These are phyloP conservation scores for Dicycla oo DNA, from an alignment of 2,888 invertebrate species.

Conservation along the genomic window DNA sequence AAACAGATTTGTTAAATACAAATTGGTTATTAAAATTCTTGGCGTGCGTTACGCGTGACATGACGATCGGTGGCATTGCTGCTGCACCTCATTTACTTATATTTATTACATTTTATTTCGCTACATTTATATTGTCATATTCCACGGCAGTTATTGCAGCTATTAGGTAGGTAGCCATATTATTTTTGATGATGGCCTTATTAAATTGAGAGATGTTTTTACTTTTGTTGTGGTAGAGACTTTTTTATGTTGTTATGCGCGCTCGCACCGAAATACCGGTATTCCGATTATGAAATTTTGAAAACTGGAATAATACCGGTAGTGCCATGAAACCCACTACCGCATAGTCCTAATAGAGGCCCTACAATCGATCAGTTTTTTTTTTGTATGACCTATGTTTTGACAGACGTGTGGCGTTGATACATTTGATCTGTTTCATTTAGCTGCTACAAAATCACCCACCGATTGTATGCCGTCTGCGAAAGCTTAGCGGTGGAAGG, in stretches of 20 bases:
- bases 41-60: slow-evolving; percentile 75
- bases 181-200: slow-evolving; percentile 33
- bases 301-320: too few relatives aligned
- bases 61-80: slow-evolving; percentile 61
- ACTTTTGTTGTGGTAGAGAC: slow-evolving; percentile 6
- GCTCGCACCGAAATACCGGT: too few relatives aligned
- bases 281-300: too few relatives aligned
- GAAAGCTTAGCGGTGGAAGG: neutral
- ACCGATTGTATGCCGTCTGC: too few relatives aligned
- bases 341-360: too few relatives aligned
- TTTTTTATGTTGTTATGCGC: slow-evolving; percentile 1
- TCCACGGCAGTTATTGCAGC: slow-evolving; percentile 32
- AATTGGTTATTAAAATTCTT: slow-evolving; percentile 90
- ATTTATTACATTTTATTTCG: slow-evolving; percentile 67
- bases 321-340: too few relatives aligned
- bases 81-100: slow-evolving; percentile 61
- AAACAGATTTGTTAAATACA: slow-evolving; percentile 87
- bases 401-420: too few relatives aligned
- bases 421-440: too few relatives aligned
- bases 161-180: slow-evolving; percentile 40
- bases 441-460: too few relatives aligned
- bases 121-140: slow-evolving; percentile 61
- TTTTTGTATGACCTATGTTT: too few relatives aligned
- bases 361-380: too few relatives aligned
- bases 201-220: slow-evolving; percentile 43